phyloP scores from a whole-genome alignment of 2,113 vertebrate species.

The Genyomyrus donnyi region DNA sequence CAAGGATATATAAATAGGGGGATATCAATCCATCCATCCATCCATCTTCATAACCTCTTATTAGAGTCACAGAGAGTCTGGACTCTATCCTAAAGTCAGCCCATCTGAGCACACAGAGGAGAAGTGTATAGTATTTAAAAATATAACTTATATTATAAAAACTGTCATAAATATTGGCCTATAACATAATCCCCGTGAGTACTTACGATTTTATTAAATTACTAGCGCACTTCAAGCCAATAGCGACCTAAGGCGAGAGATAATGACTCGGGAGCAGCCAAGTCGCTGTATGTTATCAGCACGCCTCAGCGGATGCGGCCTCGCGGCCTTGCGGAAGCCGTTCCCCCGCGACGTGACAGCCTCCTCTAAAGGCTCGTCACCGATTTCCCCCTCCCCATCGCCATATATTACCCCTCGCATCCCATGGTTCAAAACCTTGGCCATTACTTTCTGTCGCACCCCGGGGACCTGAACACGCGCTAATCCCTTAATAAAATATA shows the following conservation, averaged over 20 bases:
- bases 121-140: background rate
- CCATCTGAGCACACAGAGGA: background rate
- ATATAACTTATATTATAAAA: background rate
- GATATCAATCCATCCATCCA: background rate
- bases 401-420: constrained; percentile 4
- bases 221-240: background rate
- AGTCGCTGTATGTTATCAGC: background rate
- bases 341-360: background rate
- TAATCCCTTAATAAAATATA: constrained; percentile 20
- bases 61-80: background rate
- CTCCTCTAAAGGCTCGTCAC: background rate
- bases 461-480: background rate
- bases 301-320: background rate
- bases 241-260: background rate
- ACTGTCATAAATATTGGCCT: background rate
- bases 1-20: background rate
- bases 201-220: background rate
- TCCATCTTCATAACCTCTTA: background rate
- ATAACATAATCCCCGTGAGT: background rate
- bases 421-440: background rate
- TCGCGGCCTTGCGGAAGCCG: background rate
- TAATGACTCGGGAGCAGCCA: background rate
- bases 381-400: background rate
- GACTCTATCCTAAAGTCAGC: background rate
- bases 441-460: background rate